Conservation (phyloP, 92 coral and sea anemone species). For the Nematostella vectensis region DNA sequence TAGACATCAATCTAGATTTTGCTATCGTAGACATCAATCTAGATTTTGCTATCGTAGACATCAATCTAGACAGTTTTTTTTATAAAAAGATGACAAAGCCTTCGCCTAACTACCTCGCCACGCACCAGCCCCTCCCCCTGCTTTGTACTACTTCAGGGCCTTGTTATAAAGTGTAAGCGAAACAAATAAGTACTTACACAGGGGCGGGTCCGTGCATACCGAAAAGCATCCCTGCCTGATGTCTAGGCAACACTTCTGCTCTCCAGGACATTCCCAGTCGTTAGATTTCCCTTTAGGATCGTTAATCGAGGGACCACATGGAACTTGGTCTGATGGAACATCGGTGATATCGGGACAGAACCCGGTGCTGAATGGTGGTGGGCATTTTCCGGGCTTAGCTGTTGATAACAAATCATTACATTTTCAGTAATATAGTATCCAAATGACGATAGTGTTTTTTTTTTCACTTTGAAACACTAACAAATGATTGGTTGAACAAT, state of each 20-base stretch:
- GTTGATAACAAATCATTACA: background rate
- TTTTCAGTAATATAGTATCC: too few relatives aligned
- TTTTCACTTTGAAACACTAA: too few relatives aligned
- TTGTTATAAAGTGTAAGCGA: background rate
- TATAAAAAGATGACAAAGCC: too few relatives aligned
- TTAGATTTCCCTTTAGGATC: conserved; percentile 11
- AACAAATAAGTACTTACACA: background rate
- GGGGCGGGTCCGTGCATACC: conserved; percentile 31
- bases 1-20: too few relatives aligned
- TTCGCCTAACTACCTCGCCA: too few relatives aligned
- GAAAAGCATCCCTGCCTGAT: conserved; percentile 8
- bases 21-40: too few relatives aligned
- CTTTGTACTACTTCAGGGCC: too few relatives aligned
- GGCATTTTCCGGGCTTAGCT: conserved; percentile 44
- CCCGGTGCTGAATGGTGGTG: background rate
- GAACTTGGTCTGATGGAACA: conserved; percentile 5
- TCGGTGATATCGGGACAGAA: background rate
- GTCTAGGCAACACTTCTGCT: conserved; percentile 37
- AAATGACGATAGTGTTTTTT: too few relatives aligned
- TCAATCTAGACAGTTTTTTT: too few relatives aligned
- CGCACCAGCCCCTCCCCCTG: too few relatives aligned
- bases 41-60: too few relatives aligned
- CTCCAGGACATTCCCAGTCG: conserved; percentile 50
- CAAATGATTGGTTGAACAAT: too few relatives aligned
- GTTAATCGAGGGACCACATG: conserved; percentile 17